These are phyloP conservation scores for Zaprionus ghesquierei DNA, from an alignment of 1,140 invertebrate species.

Conservation along the genomic window DNA sequence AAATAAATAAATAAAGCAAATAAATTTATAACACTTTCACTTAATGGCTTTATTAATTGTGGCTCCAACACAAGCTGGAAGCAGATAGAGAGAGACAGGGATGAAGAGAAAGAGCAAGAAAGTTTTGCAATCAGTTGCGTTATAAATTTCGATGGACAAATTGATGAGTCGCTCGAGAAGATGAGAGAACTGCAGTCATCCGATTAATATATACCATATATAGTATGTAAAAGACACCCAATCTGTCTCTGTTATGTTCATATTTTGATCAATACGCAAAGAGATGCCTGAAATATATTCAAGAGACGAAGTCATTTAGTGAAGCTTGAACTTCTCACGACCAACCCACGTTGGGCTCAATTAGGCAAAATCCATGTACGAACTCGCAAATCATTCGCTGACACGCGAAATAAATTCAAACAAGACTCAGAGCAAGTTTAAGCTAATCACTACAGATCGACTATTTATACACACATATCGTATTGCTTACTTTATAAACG, in stretches of 20 bases:
- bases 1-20: neutral
- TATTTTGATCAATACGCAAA: neutral
- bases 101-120: neutral
- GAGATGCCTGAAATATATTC: neutral
- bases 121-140: slow-evolving; percentile 52
- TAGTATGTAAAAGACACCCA: slow-evolving; percentile 27
- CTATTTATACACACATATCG: neutral
- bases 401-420: slow-evolving; percentile 20
- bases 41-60: slow-evolving; percentile 68
- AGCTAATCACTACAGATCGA: slow-evolving; percentile 6
- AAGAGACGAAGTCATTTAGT: neutral
- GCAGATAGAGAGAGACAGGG: neutral
- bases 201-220: neutral
- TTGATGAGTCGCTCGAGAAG: slow-evolving; percentile 34
- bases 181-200: slow-evolving; percentile 23
- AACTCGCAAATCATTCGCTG: slow-evolving; percentile 50
- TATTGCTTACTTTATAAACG: slow-evolving; percentile 6
- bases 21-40: slow-evolving; percentile 77
- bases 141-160: slow-evolving; percentile 29
- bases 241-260: neutral
- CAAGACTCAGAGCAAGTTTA: slow-evolving; percentile 29
- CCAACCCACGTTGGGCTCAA: slow-evolving; percentile 17
- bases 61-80: slow-evolving; percentile 45
- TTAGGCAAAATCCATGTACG: neutral
- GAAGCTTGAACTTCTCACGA: neutral